These are phyloP conservation scores for Temnothorax longispinosus DNA, from an alignment of 1,140 invertebrate genomes.

Conservation along the genomic window DNA sequence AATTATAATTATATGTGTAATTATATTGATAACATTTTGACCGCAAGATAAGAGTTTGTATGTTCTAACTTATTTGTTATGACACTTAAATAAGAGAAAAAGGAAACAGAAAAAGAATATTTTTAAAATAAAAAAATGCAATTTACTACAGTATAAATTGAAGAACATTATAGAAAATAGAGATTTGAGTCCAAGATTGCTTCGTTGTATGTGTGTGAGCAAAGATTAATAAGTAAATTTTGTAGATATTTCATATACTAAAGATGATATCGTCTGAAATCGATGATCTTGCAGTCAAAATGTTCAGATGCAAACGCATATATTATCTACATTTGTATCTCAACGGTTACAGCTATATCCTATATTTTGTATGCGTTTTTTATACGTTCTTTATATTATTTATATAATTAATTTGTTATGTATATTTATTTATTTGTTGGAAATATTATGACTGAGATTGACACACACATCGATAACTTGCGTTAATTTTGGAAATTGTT, in stretches of 20 bases:
- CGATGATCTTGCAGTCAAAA: neutral
- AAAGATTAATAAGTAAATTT: neutral
- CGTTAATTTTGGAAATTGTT: neutral
- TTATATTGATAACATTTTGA: slow-evolving; percentile 2
- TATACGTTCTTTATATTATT: neutral
- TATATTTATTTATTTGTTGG: slow-evolving; percentile 31
- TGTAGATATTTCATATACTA: neutral
- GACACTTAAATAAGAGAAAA: neutral
- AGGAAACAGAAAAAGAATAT: neutral
- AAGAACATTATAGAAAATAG: neutral
- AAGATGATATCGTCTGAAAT: neutral
- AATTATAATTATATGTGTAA: neutral
- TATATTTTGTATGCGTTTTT: slow-evolving; percentile 10
- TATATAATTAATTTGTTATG: neutral
- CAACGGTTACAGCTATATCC: neutral
- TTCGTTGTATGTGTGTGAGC: too few relatives aligned
- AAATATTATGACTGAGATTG: slow-evolving; percentile 6
- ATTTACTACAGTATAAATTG: neutral
- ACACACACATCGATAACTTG: neutral
- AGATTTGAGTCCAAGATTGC: neutral
- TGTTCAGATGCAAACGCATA: neutral
- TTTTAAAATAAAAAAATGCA: neutral
- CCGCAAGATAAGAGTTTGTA: neutral
- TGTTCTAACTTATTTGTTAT: neutral
- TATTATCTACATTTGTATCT: slow-evolving; percentile 15